Evolutionary conservation across 2,113 vertebrate genomes (phyloP).

Genomic region (Etia nguti): DNA sequence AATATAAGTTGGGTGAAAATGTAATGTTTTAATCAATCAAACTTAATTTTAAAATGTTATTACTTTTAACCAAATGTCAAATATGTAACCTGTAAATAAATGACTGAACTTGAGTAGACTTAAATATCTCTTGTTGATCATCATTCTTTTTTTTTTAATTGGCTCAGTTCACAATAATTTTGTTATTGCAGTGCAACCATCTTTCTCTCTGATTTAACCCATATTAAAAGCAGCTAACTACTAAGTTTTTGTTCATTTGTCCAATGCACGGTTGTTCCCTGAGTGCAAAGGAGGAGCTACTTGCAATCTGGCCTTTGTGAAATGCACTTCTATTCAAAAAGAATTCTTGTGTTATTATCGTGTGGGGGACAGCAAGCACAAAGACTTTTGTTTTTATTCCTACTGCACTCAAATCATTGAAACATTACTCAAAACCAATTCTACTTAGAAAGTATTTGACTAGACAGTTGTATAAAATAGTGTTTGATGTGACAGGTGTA

Average conservation of each 20-base stretch:
- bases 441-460: neutral
- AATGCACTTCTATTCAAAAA: neutral
- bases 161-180: neutral
- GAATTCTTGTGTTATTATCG: accelerated
- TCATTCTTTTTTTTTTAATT: neutral
- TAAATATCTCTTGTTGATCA: neutral
- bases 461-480: neutral
- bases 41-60: neutral
- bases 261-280: neutral
- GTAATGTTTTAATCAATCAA: neutral
- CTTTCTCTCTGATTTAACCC: neutral
- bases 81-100: neutral
- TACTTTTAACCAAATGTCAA: neutral
- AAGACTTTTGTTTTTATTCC: neutral
- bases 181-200: neutral
- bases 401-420: neutral
- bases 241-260: neutral
- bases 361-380: neutral
- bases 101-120: neutral
- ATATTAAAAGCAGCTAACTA: neutral
- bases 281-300: neutral
- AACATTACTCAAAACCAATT: neutral
- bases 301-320: neutral
- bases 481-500: accelerated
- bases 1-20: accelerated